A percentile compares a stretch with the other conserved stretches of the same genome.
phyloP scores from a whole-genome alignment of 2,113 vertebrate species.

The Mormyrus lacerda region DNA sequence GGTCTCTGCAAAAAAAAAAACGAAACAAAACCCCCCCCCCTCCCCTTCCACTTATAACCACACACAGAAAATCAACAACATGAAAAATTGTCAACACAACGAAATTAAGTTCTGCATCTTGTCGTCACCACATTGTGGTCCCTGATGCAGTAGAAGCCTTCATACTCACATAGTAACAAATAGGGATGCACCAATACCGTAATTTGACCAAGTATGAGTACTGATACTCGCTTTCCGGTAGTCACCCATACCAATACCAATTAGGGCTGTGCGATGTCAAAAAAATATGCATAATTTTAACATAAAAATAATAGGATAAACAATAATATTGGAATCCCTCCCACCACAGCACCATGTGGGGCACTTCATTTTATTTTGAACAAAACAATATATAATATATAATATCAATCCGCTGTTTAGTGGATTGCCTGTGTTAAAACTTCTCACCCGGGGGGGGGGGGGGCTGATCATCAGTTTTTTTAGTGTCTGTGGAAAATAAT shows the following conservation, averaged over 20 bases:
- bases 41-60: neutral
- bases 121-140: neutral
- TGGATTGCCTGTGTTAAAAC: no score
- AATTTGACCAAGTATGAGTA: neutral
- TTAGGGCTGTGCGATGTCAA: neutral
- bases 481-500: neutral
- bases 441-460: neutral
- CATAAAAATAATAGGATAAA: neutral
- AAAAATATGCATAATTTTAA: neutral
- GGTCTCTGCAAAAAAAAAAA: neutral
- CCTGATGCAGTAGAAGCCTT: neutral
- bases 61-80: neutral
- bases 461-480: neutral
- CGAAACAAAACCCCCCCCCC: neutral
- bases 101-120: neutral
- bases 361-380: neutral
- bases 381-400: no score
- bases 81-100: neutral
- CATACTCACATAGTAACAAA: neutral
- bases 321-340: neutral
- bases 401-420: no score
- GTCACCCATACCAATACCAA: neutral
- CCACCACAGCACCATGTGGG: neutral
- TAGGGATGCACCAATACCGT: neutral
- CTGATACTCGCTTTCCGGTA: neutral